phyloP scores from a whole-genome alignment of 2,888 invertebrate species.

The Ichneumon xanthorius region DNA sequence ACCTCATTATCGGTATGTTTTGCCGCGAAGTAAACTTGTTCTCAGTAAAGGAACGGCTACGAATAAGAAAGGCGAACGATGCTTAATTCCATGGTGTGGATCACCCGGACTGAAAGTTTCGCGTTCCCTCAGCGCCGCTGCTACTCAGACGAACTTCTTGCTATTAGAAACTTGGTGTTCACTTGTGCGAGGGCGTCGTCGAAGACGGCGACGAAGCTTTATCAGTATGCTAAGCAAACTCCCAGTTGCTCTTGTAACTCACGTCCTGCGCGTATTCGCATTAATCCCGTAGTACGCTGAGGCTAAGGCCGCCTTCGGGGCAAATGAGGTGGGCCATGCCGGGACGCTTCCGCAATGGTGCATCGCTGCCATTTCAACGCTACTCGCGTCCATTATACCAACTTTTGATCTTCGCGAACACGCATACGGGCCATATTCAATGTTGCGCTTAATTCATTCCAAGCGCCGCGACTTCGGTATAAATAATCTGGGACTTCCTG shows the following conservation, averaged over 20 bases:
- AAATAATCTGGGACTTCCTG: background rate
- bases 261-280: conserved; percentile 52
- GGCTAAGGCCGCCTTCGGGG: conserved; percentile 17
- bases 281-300: conserved; percentile 57
- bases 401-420: conserved; percentile 31
- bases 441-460: background rate
- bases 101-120: conserved; percentile 24
- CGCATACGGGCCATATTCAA: conserved; percentile 1
- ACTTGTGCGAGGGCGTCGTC: conserved; percentile 32
- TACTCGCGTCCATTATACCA: conserved; percentile 25
- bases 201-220: conserved; percentile 54
- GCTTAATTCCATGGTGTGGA: conserved; percentile 26
- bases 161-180: conserved; percentile 61
- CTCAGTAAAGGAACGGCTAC: background rate
- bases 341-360: conserved; percentile 31
- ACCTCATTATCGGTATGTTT: conserved; percentile 11
- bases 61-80: conserved; percentile 33
- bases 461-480: background rate
- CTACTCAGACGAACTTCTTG: conserved; percentile 54
- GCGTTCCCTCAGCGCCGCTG: conserved; percentile 1
- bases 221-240: conserved; percentile 68
- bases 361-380: conserved; percentile 55
- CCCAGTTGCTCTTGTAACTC: conserved; percentile 59
- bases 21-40: conserved; percentile 6
- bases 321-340: conserved; percentile 45